Percentiles rank a stretch among this genome's conserved stretches.
phyloP scores from a whole-genome alignment of 2,888 invertebrate genomes.

The Drosophila histrio region DNA sequence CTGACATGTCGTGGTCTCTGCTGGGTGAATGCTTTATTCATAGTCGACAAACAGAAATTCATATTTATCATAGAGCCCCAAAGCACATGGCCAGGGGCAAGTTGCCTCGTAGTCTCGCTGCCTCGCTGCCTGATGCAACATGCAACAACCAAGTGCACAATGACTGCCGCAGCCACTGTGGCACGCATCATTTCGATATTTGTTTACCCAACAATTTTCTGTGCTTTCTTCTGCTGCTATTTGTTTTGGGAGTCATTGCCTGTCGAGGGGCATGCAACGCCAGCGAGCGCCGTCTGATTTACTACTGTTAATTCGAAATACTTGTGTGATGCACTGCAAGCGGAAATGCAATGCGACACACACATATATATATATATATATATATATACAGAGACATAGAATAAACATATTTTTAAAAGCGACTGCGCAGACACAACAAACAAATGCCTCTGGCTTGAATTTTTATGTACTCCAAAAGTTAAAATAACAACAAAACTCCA shows the following conservation, averaged over 20 bases:
- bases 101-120: background rate
- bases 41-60: constrained; percentile 27
- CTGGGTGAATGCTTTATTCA: constrained; percentile 27
- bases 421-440: constrained; percentile 55
- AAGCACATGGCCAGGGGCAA: background rate
- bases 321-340: constrained; percentile 64
- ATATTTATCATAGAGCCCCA: constrained; percentile 48
- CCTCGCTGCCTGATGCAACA: constrained; percentile 10
- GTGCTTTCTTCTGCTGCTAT: constrained; percentile 23
- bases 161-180: constrained; percentile 38
- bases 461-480: constrained; percentile 9
- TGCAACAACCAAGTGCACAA: constrained; percentile 40
- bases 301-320: constrained; percentile 65
- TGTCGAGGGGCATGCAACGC: constrained; percentile 16
- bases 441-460: constrained; percentile 17
- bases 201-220: constrained; percentile 69
- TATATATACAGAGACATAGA: background rate
- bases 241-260: constrained; percentile 5
- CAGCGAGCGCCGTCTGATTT: constrained; percentile 53
- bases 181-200: constrained; percentile 69
- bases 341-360: constrained; percentile 67
- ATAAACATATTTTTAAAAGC: constrained; percentile 39
- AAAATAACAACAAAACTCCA: constrained; percentile 1
- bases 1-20: constrained; percentile 25
- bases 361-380: constrained; percentile 18